Conservation (phyloP, 2,113 vertebrate species). For the Mionectes macconnelli region DNA sequence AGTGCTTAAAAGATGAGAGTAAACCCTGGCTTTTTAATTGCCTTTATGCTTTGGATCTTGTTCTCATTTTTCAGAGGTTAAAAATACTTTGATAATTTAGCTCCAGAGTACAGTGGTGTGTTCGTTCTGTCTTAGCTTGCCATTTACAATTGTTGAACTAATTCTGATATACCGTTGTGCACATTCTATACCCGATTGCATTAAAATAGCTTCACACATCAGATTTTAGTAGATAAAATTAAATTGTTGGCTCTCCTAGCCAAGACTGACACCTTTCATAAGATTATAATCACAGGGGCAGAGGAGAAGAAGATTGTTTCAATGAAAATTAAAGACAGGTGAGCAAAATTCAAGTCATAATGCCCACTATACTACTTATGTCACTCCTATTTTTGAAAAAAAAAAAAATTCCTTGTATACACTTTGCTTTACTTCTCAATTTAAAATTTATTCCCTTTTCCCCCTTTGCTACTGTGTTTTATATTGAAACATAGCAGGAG, state of each 20-base stretch:
- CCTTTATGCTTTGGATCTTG: constrained; percentile 24
- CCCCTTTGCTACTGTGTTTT: background rate
- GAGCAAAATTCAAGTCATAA: background rate
- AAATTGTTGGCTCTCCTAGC: background rate
- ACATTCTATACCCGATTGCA: constrained; percentile 7
- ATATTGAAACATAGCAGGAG: background rate
- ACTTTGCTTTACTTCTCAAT: background rate
- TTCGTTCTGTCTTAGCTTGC: constrained; percentile 22
- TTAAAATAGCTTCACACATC: constrained; percentile 30
- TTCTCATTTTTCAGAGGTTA: constrained; percentile 51
- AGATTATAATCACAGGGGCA: background rate
- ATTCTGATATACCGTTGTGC: background rate
- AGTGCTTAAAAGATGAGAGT: background rate
- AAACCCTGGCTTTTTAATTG: constrained; percentile 43
- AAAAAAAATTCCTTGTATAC: background rate
- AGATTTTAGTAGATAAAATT: constrained; percentile 38
- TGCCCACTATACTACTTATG: background rate
- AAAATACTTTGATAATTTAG: constrained; percentile 63
- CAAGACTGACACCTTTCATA: background rate
- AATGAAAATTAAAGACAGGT: background rate
- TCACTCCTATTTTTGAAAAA: background rate
- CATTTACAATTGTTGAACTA: constrained; percentile 17
- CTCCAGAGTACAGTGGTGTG: constrained; percentile 7
- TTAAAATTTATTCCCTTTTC: background rate
- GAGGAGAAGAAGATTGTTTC: background rate